Evolutionary conservation across 2,113 vertebrate species (phyloP), one percentile per base, ranked within the genome.

Genomic region (Ictalurus furcatus): DNA sequence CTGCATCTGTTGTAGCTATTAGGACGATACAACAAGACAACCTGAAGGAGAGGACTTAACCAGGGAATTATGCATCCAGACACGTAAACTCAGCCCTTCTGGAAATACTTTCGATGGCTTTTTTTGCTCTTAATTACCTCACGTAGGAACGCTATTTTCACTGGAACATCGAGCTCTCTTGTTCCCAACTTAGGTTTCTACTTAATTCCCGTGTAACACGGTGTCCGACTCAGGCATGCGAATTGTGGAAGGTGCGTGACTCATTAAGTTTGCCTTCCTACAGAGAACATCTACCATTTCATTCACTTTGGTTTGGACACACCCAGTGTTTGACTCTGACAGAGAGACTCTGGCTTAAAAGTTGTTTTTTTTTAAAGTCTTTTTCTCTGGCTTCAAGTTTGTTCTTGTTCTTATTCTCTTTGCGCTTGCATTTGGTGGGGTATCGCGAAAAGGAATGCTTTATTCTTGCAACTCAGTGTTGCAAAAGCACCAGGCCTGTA

Each of bases 231-330:
- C 87, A 74, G 78, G 78, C 63, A 83, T 37, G 71, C 25, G 82
- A 28, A 54, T n/a, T 40, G 21, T 14, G 54, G 52, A 73, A 28
- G n/a, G 37, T 58, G 21, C 4, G 56, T 78, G 30, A 74, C 19
- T 81, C 86, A 82, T 88, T 88, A 81, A 34, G 61, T 52, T 89
- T 88, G 34, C 58, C 86, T 63, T 25, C 40, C n/a, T 54, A 34
- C n/a, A 21, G 73, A 88, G 89, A 80, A 61, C 67, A 83, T 7
- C 59, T 4, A 21, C 25, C 2, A 56, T 13, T 79, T 56, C 71
- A 58, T 56, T 85, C 63, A 52, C 44, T 81, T 80, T 58, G n/a
- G 52, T 52, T 79, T 40, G 3, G 37, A 76, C 13, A 11, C 13
- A 25, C 11, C 11, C 6, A 30, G 13, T 5, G 4, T 74, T 87